Evolutionary conservation across 2,797 vertebrate species (phyloP), one percentile per base, ranked within the genome.

Genomic region (Acestrorhynchus altus): DNA sequence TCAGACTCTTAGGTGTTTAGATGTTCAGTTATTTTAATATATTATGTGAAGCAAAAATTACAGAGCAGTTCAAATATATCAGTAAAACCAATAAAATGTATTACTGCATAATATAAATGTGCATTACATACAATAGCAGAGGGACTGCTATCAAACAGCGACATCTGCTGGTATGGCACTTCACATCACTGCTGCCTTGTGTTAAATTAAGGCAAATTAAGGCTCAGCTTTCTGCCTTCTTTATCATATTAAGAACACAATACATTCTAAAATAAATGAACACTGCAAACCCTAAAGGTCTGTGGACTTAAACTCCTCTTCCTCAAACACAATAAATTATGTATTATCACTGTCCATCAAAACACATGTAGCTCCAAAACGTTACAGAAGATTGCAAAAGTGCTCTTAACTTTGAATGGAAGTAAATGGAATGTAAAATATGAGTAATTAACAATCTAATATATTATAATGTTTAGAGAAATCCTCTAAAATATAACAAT

Each of bases 111-210:
- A 18, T 18, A 26, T 1, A 46, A 47, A 64, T 61, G 12, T 44
- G 31, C 40, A 26, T 66, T 13, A 26, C 4, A 44, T 65, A 24
- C 40, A 46, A 46, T 3, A 15, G 31, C 15, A 31, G 16, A 20
- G 24, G 4, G 9, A 20, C n/a, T 20, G 4, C 72, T 60, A 63
- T 77, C 73, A 69, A 85, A 87, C 85, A 90, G 85, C 87, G 47
- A 88, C 93, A 91, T 86, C 93, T 94, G 79, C 86, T 85, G 93
- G 88, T 39, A 12, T 51, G 72, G 13, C 20, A n/a, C 5, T 40
- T 35, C n/a, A n/a, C 5, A 47, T 35, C n/a, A 83, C 24, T 31
- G 13, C 20, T 46, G 42, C 13, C 24, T 51, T 67, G 8, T 39
- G 0, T 68, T 11, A 20, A n/a, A 44, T 22, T 13, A 65, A 44